Base-by-base conservation (phyloP, 2,888 invertebrate species). In the Microplitis deprimator region DNA sequence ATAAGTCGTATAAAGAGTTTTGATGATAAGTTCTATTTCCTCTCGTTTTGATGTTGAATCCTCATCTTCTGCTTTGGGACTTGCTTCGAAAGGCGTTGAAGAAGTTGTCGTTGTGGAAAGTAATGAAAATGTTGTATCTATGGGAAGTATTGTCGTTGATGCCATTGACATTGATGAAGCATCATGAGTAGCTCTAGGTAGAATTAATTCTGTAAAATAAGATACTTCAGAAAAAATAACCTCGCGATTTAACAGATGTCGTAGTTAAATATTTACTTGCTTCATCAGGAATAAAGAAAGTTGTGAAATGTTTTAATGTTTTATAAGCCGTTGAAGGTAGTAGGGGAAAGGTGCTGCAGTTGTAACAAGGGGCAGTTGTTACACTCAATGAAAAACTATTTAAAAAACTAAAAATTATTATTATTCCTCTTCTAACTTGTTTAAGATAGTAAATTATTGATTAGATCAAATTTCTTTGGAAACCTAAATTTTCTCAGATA, bases 1-100 rank as follows among this genome's bases (percentile, higher is more conserved):
- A 84, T 97, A 97, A 0, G 97, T 97, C 0, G 97, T 97, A 84
- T 95, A 97, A 29, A 97, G 90, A 0, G 97, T 97, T 90, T 96
- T 96, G 85, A 95, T 96, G 81, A 96, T 94, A 0, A 96, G 89
- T 88, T 96, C 96, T 61, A 96, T 93, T 90, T 96, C 95, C 85
- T 93, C 93, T 13, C 92, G 92, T 67, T 91, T 91, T 81, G 91
- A 89, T 39, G 79, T 80, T 50, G 80, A 91, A 89, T 88, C 89
- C 79, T 92, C 91, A 29, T 84, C 79, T 73, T 78, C 82, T 62
- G 81, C 81, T n/a, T 65, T 41, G 5, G 29, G 4, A 6, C 16
- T 7, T 16, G 41, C 50, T 67, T 50, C 7, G 4, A 40, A n/a
- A 41, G 64, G 7, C 38, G 4, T 16, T 41, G 41, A 29, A 50